Evolutionary conservation across 2,113 vertebrate genomes (phyloP).

Genomic region (Pogonocichla stellata): DNA sequence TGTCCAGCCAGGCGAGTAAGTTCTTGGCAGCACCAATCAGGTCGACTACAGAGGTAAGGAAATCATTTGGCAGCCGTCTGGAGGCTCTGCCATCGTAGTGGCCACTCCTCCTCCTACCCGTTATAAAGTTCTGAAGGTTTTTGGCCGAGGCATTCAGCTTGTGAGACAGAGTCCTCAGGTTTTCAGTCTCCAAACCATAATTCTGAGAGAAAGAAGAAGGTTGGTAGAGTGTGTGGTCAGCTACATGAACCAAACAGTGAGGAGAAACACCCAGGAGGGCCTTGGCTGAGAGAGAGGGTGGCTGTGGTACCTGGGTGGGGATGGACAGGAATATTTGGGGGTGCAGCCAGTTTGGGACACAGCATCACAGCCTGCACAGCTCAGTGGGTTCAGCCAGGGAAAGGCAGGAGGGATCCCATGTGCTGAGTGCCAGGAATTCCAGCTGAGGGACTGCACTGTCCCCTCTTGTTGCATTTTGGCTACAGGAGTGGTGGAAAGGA

Average conservation of each 20-base stretch:
- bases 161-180: slow-evolving; percentile 88
- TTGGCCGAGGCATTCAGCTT: slow-evolving; percentile 90
- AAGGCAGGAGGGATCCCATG: background rate
- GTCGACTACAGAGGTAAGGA: slow-evolving; percentile 89
- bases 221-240: background rate
- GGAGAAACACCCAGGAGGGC: background rate
- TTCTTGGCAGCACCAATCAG: slow-evolving; percentile 91
- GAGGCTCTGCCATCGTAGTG: slow-evolving; percentile 87
- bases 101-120: slow-evolving; percentile 86
- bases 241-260: fast-evolving
- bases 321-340: background rate
- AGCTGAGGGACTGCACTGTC: too few species aligned
- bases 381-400: background rate
- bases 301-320: background rate
- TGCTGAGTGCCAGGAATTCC: too few species aligned
- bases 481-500: too few species aligned
- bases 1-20: slow-evolving; percentile 91
- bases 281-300: background rate
- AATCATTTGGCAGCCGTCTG: slow-evolving; percentile 85
- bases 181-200: slow-evolving; percentile 89
- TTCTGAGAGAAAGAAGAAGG: slow-evolving; percentile 75
- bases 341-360: too few species aligned
- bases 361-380: background rate
- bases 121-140: slow-evolving; percentile 92
- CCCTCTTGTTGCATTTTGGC: too few species aligned